These are phyloP conservation scores for Aradus depressus DNA, from an alignment of 2,888 invertebrate species.

Conservation along the genomic window DNA sequence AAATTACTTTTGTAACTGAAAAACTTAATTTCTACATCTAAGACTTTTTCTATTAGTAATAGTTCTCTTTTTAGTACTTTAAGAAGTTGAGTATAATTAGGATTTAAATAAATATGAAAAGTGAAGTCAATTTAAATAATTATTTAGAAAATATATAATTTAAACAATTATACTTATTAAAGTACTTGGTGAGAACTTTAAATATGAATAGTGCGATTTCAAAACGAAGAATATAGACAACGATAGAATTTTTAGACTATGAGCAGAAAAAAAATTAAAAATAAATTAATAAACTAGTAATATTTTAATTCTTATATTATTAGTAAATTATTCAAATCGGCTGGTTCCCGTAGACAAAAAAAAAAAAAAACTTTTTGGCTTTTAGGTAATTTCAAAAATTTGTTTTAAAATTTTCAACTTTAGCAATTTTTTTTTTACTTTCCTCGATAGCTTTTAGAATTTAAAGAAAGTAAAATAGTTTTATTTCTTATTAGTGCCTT, in stretches of 20 bases:
- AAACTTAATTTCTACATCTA: neutral
- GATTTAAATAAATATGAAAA: neutral
- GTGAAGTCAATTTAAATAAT: neutral
- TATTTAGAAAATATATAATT: neutral
- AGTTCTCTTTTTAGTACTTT: neutral
- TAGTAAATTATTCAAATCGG: no score
- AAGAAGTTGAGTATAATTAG: neutral
- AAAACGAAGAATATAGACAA: neutral
- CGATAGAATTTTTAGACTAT: no score
- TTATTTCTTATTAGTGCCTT: no score
- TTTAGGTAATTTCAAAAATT: constrained; percentile 21
- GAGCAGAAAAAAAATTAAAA: no score
- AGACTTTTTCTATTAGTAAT: neutral
- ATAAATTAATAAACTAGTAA: no score
- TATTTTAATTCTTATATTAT: no score
- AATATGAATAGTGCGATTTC: neutral
- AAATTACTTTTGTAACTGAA: neutral
- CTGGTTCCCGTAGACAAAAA: constrained; percentile 26
- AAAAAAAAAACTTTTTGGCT: constrained; percentile 26
- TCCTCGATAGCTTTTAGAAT: no score
- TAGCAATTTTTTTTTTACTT: constrained; percentile 2
- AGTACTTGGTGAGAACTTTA: neutral
- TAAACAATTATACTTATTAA: neutral
- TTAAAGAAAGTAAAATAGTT: no score
- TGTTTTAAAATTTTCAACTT: neutral